Conservation (phyloP, 2,797 vertebrate genomes). For the Megaceryle alcyon region DNA sequence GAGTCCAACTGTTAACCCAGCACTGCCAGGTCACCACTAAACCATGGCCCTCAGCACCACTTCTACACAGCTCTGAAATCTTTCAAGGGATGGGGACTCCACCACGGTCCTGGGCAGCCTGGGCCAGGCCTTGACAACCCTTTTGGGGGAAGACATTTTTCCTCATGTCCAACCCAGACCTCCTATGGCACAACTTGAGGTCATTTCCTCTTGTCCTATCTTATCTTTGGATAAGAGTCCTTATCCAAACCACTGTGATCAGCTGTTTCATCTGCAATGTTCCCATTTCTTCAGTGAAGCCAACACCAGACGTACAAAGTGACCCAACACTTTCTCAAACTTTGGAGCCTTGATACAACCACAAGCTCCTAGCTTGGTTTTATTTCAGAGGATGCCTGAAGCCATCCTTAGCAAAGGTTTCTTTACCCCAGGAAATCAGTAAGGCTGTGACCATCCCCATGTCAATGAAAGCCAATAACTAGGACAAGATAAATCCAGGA, state of each 20-base stretch:
- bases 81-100: neutral
- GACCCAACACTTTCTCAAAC: neutral
- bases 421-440: neutral
- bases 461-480: neutral
- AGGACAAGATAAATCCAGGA: neutral
- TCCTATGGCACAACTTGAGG: neutral
- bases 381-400: neutral
- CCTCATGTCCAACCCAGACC: neutral
- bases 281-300: neutral
- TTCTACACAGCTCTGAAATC: neutral
- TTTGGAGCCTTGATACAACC: neutral
- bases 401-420: neutral
- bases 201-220: neutral
- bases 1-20: too few relatives aligned
- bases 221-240: neutral
- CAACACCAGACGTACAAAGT: fast-evolving
- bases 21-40: too few relatives aligned
- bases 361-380: neutral
- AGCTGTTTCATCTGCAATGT: fast-evolving
- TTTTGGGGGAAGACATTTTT: neutral
- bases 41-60: too few relatives aligned
- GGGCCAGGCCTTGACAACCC: neutral
- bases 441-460: neutral
- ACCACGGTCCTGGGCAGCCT: neutral
- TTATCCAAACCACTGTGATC: fast-evolving